Conservation (phyloP, 1,140 invertebrate species). For the Drosophila ficusphila region DNA sequence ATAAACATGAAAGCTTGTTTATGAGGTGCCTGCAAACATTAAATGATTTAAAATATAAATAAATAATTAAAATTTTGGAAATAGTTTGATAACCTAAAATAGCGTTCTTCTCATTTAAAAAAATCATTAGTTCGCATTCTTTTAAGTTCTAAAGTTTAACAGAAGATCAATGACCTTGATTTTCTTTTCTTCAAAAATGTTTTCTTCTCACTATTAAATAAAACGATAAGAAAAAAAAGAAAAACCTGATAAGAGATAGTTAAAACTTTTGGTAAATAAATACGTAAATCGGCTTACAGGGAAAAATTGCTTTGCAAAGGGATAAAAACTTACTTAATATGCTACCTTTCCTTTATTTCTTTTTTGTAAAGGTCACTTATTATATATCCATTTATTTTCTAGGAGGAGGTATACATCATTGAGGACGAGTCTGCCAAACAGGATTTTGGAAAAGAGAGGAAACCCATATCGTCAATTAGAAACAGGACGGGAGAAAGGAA, state of each 20-base stretch:
- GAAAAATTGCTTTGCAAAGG: neutral
- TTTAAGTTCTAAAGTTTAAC: too few species aligned
- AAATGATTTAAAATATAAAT: too few species aligned
- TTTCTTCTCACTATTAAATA: neutral
- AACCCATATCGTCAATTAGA: neutral
- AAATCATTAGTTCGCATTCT: too few species aligned
- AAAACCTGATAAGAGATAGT: neutral
- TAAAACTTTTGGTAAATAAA: neutral
- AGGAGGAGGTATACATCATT: constrained; percentile 68
- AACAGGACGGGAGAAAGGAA: constrained; percentile 9
- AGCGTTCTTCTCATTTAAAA: too few species aligned
- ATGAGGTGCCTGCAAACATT: too few species aligned
- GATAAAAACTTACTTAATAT: too few species aligned
- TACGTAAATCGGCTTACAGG: neutral
- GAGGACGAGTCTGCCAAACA: constrained; percentile 46
- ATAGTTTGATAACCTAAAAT: too few species aligned
- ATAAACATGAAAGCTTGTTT: neutral
- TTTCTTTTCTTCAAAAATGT: too few species aligned
- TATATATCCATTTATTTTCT: neutral
- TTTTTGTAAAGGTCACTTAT: neutral
- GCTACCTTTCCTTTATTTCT: too few species aligned
- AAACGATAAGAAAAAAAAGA: constrained; percentile 5
- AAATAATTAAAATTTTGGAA: too few species aligned
- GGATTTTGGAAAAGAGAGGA: constrained; percentile 34
- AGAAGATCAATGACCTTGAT: constrained; percentile 5